Evolutionary conservation across 2,888 invertebrate species (phyloP).

Genomic region (Metopia argyrocephala): DNA sequence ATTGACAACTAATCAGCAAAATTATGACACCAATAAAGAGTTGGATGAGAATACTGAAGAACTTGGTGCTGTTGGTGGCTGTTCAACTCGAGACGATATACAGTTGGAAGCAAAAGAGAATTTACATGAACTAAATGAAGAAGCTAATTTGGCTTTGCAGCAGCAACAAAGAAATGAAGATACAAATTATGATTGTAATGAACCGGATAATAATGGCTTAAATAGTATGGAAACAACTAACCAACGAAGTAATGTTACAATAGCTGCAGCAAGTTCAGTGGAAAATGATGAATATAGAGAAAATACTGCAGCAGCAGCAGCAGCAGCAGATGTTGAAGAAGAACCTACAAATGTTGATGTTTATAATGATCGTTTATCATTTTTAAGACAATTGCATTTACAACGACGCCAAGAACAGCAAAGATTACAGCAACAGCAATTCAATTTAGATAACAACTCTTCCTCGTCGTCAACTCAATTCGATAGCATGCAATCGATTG

Average conservation of each 20-base stretch:
- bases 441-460: slow-evolving; percentile 69
- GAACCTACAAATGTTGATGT: slow-evolving; percentile 69
- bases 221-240: slow-evolving; percentile 54
- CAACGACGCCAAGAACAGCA: slow-evolving; percentile 70
- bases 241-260: slow-evolving; percentile 16
- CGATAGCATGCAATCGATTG: slow-evolving; percentile 73
- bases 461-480: slow-evolving; percentile 70
- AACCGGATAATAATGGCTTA: slow-evolving; percentile 68
- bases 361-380: slow-evolving; percentile 66
- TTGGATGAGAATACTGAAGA: slow-evolving; percentile 69
- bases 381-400: slow-evolving; percentile 71
- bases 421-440: slow-evolving; percentile 69
- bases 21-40: slow-evolving; percentile 74
- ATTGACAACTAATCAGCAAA: slow-evolving; percentile 60
- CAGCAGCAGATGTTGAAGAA: slow-evolving; percentile 41
- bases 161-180: slow-evolving; percentile 66
- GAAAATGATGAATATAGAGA: slow-evolving; percentile 60
- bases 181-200: slow-evolving; percentile 60
- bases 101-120: slow-evolving; percentile 68
- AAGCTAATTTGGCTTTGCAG: slow-evolving; percentile 69
- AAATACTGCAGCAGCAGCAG: too few relatives aligned
- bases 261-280: background rate
- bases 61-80: slow-evolving; percentile 62
- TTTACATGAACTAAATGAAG: slow-evolving; percentile 68
- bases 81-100: slow-evolving; percentile 44